Evolutionary conservation across 2,888 invertebrate genomes (phyloP).

Genomic region (Spilosoma lubricipeda): DNA sequence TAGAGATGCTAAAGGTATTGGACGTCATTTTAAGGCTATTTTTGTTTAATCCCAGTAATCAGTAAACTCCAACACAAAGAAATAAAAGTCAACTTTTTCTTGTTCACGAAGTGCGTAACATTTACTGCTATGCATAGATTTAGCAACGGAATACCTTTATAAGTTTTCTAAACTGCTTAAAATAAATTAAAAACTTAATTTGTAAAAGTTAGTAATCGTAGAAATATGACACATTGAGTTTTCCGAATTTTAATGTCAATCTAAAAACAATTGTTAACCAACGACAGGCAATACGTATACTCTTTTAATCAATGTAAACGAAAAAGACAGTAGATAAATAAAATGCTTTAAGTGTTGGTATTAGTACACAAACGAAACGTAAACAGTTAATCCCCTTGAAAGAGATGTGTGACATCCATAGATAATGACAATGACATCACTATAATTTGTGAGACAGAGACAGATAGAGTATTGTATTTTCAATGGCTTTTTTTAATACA

Average conservation of each 20-base stretch:
- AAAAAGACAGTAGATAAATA: not conserved
- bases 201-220: too few relatives aligned
- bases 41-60: not conserved
- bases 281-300: not conserved
- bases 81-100: not conserved
- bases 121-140: not conserved
- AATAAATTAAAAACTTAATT: not conserved
- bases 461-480: too few relatives aligned
- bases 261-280: not conserved
- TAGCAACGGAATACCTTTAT: not conserved
- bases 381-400: not conserved
- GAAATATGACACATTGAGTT: not conserved
- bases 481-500: too few relatives aligned
- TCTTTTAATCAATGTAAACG: not conserved
- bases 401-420: too few relatives aligned
- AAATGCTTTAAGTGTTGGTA: not conserved
- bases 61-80: slow-evolving; percentile 29
- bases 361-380: not conserved
- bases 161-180: not conserved
- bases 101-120: not conserved
- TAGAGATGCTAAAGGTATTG: slow-evolving; percentile 53
- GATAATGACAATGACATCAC: too few relatives aligned
- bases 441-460: not conserved
- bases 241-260: not conserved
- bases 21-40: slow-evolving; percentile 51